Evolutionary conservation across 2,797 vertebrate genomes (phyloP), one percentile per base, ranked within the genome.

Genomic region (Neopelma chrysocephalum): DNA sequence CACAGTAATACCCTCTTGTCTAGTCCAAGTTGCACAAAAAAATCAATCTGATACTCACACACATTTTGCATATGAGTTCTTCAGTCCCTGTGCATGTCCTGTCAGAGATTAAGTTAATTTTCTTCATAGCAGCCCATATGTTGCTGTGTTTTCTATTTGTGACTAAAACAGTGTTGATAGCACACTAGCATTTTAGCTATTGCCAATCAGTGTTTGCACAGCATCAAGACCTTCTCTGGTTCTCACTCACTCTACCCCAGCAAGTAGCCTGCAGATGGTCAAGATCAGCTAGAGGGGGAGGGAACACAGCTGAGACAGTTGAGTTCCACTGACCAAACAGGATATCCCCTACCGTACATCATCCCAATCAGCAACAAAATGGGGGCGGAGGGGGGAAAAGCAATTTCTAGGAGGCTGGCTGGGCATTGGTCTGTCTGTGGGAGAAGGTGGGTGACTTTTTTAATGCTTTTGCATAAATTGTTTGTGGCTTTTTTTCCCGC

Each of bases 401-500:
- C 18, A 25, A 9, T 31, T 47, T 43, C 75, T 68, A 22, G n/a
- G n/a, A 84, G 48, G 25, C 19, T 56, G 51, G 19, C 25, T 47
- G 45, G 27, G n/a, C 54, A 11, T 9, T 56, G 45, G 19, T 62
- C 32, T 77, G 15, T 40, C n/a, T 65, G 32, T 78, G 53, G 43
- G 54, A 86, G 8, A 13, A 71, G 6, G 5, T 42, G 31, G 21
- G 16, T 43, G n/a, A 50, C 31, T 53, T 53, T 53, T 53, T 53
- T 53, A 53, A 50, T 66, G 51, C 11, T 48, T 73, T 81, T 71
- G n/a, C 21, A 47, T 50, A 36, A 34, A 9, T 43, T 51, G 4
- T 45, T 32, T n/a, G n/a, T 20, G 9, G 1, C 3, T 22, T 72
- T 34, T 54, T 34, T 7, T 42, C 0, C 5, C 3, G 3, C 4